Evolutionary conservation across 2,888 invertebrate species (phyloP).

Genomic region (Cylloceria caligata): DNA sequence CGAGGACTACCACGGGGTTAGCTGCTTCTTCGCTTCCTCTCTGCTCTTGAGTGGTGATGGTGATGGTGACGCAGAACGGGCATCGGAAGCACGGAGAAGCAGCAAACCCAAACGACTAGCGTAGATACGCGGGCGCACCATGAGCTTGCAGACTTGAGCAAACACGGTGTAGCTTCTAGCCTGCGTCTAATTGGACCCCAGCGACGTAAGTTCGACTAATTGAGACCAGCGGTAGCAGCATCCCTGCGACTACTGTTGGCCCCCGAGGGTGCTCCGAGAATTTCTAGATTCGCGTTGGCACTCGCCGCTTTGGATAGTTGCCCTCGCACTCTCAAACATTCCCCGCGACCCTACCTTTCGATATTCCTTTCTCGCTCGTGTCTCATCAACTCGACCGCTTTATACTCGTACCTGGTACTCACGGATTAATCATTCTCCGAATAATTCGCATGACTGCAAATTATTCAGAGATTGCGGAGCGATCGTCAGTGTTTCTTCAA

Average conservation of each 20-base stretch:
- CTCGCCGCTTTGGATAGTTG: constrained; percentile 58
- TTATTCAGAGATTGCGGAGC: constrained; percentile 33
- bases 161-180: constrained; percentile 81
- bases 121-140: constrained; percentile 41
- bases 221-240: constrained; percentile 80
- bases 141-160: constrained; percentile 81
- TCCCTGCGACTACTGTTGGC: constrained; percentile 53
- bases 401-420: neutral
- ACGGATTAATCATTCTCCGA: constrained; percentile 53
- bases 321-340: neutral
- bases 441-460: constrained; percentile 38
- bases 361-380: constrained; percentile 21
- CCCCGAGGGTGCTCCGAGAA: constrained; percentile 71
- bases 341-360: constrained; percentile 10
- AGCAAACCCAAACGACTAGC: constrained; percentile 22
- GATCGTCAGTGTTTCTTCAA: neutral
- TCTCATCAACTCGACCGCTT: constrained; percentile 22
- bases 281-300: constrained; percentile 71
- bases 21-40: constrained; percentile 1
- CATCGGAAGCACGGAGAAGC: constrained; percentile 27
- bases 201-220: constrained; percentile 85
- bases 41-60: neutral
- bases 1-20: constrained; percentile 51
- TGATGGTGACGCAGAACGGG: constrained; percentile 1
- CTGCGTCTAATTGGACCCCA: constrained; percentile 84